phyloP scores from a whole-genome alignment of 2,113 vertebrate genomes.

The Puntigrus tetrazona region DNA sequence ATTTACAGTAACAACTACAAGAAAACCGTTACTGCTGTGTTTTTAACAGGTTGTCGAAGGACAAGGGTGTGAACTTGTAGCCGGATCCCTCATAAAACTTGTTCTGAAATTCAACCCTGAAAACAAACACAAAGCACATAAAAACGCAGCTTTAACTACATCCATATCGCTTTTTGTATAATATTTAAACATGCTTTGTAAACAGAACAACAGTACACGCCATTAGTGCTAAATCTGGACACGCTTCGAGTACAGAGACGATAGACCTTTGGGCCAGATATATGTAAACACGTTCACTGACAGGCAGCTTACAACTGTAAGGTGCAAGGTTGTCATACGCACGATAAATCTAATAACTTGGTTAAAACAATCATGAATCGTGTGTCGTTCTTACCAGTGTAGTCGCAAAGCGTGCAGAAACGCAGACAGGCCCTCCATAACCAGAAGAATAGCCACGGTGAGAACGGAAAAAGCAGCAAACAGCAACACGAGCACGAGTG shows the following conservation, averaged over 20 bases:
- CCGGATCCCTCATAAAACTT: constrained; percentile 50
- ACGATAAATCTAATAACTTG: neutral
- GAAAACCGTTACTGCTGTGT: neutral
- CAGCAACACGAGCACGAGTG: constrained; percentile 44
- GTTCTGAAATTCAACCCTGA: constrained; percentile 54
- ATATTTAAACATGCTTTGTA: constrained; percentile 1
- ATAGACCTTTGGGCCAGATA: neutral
- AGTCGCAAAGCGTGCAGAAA: constrained; percentile 64
- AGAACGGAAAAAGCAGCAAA: constrained; percentile 57
- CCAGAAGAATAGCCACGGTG: constrained; percentile 55
- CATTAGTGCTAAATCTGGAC: neutral
- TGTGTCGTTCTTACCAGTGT: constrained; percentile 56
- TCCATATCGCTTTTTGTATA: neutral
- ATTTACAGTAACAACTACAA: neutral
- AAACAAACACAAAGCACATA: constrained; percentile 22
- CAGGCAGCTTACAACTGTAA: neutral
- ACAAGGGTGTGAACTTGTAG: constrained; percentile 46
- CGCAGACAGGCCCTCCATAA: constrained; percentile 64
- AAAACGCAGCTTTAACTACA: neutral
- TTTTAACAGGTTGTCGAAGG: constrained; percentile 29
- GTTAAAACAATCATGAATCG: neutral
- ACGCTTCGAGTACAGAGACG: neutral
- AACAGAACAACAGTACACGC: neutral
- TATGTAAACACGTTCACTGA: neutral
- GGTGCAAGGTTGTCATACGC: neutral